Conservation (phyloP, 1,140 invertebrate genomes). For the Drosophila auraria region DNA sequence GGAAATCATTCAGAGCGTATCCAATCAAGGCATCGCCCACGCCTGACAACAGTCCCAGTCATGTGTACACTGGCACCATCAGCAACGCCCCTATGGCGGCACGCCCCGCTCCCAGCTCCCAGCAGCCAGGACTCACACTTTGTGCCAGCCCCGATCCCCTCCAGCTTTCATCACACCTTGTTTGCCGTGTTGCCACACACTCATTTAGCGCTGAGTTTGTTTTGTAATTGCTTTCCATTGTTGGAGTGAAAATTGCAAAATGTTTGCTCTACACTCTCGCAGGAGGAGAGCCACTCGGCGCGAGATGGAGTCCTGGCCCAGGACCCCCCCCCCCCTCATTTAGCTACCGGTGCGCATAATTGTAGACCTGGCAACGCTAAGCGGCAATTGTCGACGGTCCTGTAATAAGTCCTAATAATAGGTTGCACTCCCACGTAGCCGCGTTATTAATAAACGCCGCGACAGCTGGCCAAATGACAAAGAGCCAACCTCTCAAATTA, state of each 20-base stretch:
- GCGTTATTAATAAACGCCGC: slow-evolving; percentile 51
- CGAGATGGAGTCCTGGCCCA: not conserved
- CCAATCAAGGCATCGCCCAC: slow-evolving; percentile 66
- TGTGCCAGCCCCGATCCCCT: not conserved
- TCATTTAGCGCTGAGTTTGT: slow-evolving; percentile 78
- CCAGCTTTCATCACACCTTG: slow-evolving; percentile 58
- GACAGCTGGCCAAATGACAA: slow-evolving; percentile 15
- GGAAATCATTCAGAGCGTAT: slow-evolving; percentile 51
- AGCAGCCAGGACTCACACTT: not conserved
- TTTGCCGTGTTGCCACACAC: slow-evolving; percentile 77
- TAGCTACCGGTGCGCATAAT: slow-evolving; percentile 77
- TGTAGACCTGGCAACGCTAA: slow-evolving; percentile 73
- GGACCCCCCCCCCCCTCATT: slow-evolving; percentile 43
- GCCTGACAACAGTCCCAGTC: slow-evolving; percentile 53
- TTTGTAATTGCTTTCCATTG: slow-evolving; percentile 83
- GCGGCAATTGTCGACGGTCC: slow-evolving; percentile 62
- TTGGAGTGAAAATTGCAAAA: slow-evolving; percentile 81
- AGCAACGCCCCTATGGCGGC: slow-evolving; percentile 28
- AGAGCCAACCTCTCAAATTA: slow-evolving; percentile 47
- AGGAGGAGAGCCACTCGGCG: not conserved
- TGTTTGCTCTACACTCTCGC: slow-evolving; percentile 59
- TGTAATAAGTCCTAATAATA: slow-evolving; percentile 64
- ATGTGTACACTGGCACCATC: slow-evolving; percentile 49
- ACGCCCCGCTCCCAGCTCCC: slow-evolving; percentile 1
- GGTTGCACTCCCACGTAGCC: slow-evolving; percentile 35